Conservation (phyloP, 2,888 invertebrate species). For the Ectobius pallidus region DNA sequence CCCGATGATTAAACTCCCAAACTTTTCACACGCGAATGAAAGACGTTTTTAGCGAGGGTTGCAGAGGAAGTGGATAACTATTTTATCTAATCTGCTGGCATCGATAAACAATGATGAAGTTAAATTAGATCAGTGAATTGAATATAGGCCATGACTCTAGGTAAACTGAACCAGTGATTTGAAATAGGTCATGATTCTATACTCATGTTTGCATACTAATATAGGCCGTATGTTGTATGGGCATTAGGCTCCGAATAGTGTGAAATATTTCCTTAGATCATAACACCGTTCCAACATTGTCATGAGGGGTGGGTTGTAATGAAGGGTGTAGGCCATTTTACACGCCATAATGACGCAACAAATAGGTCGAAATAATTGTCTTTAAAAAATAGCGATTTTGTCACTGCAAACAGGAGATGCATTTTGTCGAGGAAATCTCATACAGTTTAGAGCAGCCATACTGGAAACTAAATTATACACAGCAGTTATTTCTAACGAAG, state of each 20-base stretch:
- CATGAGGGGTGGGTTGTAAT: neutral
- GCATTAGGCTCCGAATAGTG: neutral
- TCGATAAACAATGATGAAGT: neutral
- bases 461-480: too few relatives aligned
- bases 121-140: slow-evolving; percentile 11
- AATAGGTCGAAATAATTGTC: neutral
- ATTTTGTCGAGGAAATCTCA: too few relatives aligned
- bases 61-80: neutral
- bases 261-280: slow-evolving; percentile 19
- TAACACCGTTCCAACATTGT: neutral
- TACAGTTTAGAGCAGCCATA: too few relatives aligned
- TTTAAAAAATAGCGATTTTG: neutral
- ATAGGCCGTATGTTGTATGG: neutral
- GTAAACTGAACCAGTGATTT: neutral
- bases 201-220: neutral
- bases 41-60: neutral
- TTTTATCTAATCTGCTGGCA: neutral
- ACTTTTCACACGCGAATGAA: neutral
- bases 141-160: slow-evolving; percentile 14
- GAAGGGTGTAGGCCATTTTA: neutral
- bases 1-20: neutral
- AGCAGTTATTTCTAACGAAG: too few relatives aligned
- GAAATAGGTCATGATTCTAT: slow-evolving; percentile 18
- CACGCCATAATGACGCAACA: neutral
- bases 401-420: neutral